Conservation (phyloP, 2,888 invertebrate genomes). For the Chalcis sispes region DNA sequence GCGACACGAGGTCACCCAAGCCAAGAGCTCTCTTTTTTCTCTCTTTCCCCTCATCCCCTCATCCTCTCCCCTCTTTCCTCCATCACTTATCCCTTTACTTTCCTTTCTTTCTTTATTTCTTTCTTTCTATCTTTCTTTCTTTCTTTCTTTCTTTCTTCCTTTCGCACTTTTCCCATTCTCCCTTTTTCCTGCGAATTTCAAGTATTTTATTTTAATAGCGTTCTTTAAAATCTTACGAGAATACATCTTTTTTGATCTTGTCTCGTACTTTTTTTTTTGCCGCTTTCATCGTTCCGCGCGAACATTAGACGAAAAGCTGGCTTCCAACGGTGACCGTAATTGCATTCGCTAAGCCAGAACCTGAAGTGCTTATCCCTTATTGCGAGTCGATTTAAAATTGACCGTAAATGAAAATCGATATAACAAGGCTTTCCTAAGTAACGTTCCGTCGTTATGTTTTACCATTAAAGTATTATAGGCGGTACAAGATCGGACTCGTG, state of each 20-base stretch:
- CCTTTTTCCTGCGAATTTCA: constrained; percentile 38
- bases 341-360: constrained; percentile 15
- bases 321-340: background rate
- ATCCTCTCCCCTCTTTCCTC: no score
- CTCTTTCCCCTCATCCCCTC: background rate
- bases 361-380: constrained; percentile 22
- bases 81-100: no score
- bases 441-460: constrained; percentile 15
- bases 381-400: constrained; percentile 9
- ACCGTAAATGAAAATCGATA: constrained; percentile 42
- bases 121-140: background rate
- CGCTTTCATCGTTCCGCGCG: background rate
- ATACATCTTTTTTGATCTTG: constrained; percentile 39
- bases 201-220: constrained; percentile 43
- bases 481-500: constrained; percentile 4
- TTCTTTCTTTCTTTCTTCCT: background rate
- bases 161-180: no score
- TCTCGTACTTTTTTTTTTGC: constrained; percentile 17
- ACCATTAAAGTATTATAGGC: constrained; percentile 33
- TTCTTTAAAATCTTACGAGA: constrained; percentile 33
- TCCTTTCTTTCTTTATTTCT: constrained; percentile 4
- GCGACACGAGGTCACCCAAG: constrained; percentile 33
- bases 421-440: background rate
- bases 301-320: constrained; percentile 15
- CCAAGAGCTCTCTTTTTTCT: constrained; percentile 8